Conservation (phyloP, 2,797 vertebrate species). For the Agapornis canus region DNA sequence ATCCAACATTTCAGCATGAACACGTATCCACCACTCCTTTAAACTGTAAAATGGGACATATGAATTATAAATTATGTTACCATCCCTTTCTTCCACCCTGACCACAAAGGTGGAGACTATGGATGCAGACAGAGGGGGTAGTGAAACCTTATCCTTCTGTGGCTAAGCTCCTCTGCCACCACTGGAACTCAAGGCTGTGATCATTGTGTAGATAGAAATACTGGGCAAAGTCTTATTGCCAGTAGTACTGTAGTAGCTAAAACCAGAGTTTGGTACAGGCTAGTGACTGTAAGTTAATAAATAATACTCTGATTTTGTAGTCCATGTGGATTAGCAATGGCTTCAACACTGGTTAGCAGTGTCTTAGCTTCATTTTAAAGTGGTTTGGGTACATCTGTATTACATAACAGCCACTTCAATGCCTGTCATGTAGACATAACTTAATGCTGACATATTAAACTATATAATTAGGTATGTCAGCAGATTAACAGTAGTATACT, state of each 20-base stretch:
- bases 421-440: neutral
- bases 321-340: neutral
- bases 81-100: neutral
- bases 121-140: neutral
- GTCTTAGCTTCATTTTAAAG: neutral
- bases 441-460: neutral
- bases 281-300: neutral
- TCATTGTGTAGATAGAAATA: neutral
- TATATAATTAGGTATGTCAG: neutral
- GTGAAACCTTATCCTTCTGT: neutral
- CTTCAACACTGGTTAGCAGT: neutral
- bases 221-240: neutral
- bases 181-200: neutral
- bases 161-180: neutral
- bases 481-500: neutral
- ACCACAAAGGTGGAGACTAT: neutral
- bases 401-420: neutral
- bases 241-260: neutral
- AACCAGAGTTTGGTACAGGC: neutral
- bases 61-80: neutral
- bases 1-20: neutral
- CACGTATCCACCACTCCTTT: neutral
- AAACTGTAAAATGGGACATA: neutral
- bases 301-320: neutral
- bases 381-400: neutral